Evolutionary conservation across 37 sponge, comb jelly and placozoan species (phyloP).

Genomic region (Agelas oroides): DNA sequence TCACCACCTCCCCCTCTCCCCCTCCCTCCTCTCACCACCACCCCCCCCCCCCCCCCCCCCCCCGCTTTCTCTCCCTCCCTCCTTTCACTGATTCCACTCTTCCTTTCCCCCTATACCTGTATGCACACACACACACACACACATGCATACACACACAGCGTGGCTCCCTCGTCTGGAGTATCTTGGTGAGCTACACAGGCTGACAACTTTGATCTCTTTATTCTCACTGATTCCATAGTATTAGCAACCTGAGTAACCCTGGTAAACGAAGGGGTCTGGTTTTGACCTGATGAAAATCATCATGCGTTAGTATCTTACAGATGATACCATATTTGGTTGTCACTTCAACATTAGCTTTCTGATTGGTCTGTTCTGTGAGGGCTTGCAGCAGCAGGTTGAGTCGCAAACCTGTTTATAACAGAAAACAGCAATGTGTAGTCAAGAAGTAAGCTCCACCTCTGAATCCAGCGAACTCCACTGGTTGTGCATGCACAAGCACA

Average conservation of each 20-base stretch:
- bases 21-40: too few relatives aligned
- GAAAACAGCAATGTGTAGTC: too few relatives aligned
- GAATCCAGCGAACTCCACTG: too few relatives aligned
- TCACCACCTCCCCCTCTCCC: too few relatives aligned
- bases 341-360: constrained; percentile 56
- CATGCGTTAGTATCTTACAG: too few relatives aligned
- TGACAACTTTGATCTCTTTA: constrained; percentile 72
- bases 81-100: neutral
- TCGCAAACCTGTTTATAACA: constrained; percentile 69
- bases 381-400: constrained; percentile 65
- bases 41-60: too few relatives aligned
- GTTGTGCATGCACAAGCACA: too few relatives aligned
- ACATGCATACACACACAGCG: neutral
- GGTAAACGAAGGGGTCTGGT: neutral
- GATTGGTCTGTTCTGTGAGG: constrained; percentile 70
- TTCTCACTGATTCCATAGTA: constrained; percentile 69
- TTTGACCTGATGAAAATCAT: neutral
- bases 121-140: neutral
- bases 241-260: constrained; percentile 65
- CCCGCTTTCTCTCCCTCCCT: too few relatives aligned
- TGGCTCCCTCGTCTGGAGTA: constrained; percentile 80
- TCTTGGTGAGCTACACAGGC: constrained; percentile 43
- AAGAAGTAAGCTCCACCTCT: too few relatives aligned
- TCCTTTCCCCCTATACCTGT: neutral
- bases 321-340: constrained; percentile 30